These are phyloP conservation scores for Chloroceryle aenea DNA, from an alignment of 2,113 vertebrate species.

Conservation along the genomic window DNA sequence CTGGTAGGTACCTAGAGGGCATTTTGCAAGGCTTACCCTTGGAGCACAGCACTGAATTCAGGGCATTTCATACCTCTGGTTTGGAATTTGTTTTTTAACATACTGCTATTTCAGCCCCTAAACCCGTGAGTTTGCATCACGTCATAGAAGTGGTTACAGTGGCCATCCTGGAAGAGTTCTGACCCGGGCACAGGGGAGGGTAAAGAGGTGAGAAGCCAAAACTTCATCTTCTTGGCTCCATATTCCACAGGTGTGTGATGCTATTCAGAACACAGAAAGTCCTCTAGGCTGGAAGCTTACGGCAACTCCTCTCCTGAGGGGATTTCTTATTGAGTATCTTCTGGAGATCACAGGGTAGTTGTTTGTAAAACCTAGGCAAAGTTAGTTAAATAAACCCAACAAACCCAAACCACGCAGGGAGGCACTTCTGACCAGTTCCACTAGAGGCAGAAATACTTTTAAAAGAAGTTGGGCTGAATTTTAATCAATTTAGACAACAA, in stretches of 20 bases:
- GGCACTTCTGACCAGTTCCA: background rate
- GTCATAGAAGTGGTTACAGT: rapidly evolving
- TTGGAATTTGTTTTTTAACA: background rate
- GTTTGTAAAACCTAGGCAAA: background rate
- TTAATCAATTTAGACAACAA: slow-evolving; percentile 23
- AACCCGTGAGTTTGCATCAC: rapidly evolving
- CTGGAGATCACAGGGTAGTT: background rate
- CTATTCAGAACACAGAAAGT: background rate
- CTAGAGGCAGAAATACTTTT: background rate
- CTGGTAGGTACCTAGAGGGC: background rate
- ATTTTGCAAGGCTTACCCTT: background rate
- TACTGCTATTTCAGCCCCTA: background rate
- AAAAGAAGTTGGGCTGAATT: background rate
- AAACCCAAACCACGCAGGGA: background rate
- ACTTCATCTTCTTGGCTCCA: background rate
- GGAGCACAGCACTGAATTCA: background rate
- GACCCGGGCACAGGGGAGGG: rapidly evolving
- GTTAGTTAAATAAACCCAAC: background rate
- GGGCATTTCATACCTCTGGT: background rate
- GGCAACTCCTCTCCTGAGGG: background rate
- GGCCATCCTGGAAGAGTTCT: background rate
- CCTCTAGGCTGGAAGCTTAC: background rate
- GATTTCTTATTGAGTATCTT: background rate
- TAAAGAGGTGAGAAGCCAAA: background rate
- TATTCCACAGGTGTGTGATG: background rate